Percentiles rank a stretch among this genome's conserved stretches.
phyloP scores from a whole-genome alignment of 2,113 vertebrate genomes.

The Oreochromis spilurus region DNA sequence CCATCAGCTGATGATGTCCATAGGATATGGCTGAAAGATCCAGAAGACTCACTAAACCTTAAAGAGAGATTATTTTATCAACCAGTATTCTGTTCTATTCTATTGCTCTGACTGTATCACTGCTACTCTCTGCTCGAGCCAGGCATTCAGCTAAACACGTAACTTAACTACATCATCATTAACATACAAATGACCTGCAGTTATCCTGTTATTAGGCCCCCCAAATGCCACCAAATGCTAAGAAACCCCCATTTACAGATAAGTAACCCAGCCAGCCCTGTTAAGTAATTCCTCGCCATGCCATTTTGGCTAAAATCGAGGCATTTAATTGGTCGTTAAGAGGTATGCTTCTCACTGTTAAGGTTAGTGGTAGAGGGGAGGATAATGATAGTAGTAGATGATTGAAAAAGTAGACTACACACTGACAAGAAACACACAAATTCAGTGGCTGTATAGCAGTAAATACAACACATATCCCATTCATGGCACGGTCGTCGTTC shows the following conservation, averaged over 20 bases:
- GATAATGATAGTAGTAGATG: background rate
- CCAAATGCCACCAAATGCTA: slow-evolving; percentile 79
- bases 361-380: slow-evolving; percentile 44
- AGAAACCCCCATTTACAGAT: slow-evolving; percentile 68
- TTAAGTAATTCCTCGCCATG: slow-evolving; percentile 52
- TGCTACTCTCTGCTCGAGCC: background rate
- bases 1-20: background rate
- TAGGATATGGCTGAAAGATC: background rate
- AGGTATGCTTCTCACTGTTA: slow-evolving; percentile 33
- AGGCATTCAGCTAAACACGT: slow-evolving; percentile 55
- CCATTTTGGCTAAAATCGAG: slow-evolving; percentile 60
- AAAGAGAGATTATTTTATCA: background rate
- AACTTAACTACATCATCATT: slow-evolving; percentile 71
- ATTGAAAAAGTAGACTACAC: background rate
- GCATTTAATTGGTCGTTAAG: slow-evolving; percentile 60
- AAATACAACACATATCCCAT: slow-evolving; percentile 34
- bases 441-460: background rate
- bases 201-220: slow-evolving; percentile 63
- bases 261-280: slow-evolving; percentile 60
- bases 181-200: slow-evolving; percentile 76
- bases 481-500: background rate
- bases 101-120: background rate
- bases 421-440: background rate
- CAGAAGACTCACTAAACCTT: background rate
- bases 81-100: background rate